Evolutionary conservation across 1,140 invertebrate species (phyloP), one percentile per base, ranked within the genome.

Genomic region (Trichonephila clavata): DNA sequence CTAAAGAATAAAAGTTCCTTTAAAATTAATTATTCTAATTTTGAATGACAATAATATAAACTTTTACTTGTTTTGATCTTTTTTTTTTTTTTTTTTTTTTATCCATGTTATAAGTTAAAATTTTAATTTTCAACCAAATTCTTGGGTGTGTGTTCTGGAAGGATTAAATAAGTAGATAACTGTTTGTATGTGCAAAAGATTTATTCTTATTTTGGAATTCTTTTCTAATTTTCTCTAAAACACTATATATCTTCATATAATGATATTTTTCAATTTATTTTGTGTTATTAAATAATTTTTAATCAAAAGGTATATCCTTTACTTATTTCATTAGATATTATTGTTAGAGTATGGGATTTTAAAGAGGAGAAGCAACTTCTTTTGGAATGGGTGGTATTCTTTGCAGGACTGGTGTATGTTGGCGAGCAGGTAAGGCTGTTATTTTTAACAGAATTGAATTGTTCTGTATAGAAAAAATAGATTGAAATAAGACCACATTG

Each of bases 381-480:
- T 20, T 61, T 96, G 88, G 95, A 95, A 16, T 98, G 98, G 98
- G 97, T 97, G n/a, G 97, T 99, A 8, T 97, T 98, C 95, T 97
- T 99, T 93, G 97, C 97, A 90, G 98, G 98, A 14, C 96, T 99
- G 13, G 96, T 97, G 77, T 98, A 97, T 94, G 96, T 98, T 43
- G 97, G 98, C 43, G 97, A 97, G 61, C 97, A 97, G 96, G 95
- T 97, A 83, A 16, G 20, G 21, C 24, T 13, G 7, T 68, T 68
- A 14, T 24, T 16, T 92, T 87, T 21, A n/a, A 32, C 7, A 16
- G 13, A 63, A 87, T 18, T 32, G 5, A 20, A 13, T 60, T 21
- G 6, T 63, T 16, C 21, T 68, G 13, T 68, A 13, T 68, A 10
- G 65, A 24, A 68, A 3, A 24, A 24, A 68, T 14, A 10, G 10